Percentiles rank a stretch among this genome's conserved stretches.
These are phyloP conservation scores for Rhyacichthys aspro DNA, from an alignment of 2,797 vertebrate genomes.

Conservation along the genomic window DNA sequence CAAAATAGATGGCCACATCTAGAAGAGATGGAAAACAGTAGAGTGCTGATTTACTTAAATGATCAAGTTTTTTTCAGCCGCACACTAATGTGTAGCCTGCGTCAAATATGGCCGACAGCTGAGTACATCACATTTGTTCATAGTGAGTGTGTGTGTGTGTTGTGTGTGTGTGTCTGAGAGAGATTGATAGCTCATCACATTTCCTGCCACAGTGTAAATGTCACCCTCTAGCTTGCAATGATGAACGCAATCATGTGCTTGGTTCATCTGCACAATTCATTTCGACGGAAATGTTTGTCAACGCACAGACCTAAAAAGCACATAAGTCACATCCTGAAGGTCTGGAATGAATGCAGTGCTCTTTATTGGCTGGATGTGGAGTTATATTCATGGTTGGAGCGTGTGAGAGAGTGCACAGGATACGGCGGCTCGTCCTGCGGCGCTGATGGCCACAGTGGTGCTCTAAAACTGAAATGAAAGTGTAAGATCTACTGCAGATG, in stretches of 20 bases:
- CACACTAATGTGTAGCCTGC: slow-evolving; percentile 36
- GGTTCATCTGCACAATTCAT: slow-evolving; percentile 52
- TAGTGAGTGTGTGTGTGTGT: slow-evolving; percentile 13
- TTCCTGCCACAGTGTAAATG: slow-evolving; percentile 68
- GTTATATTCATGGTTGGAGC: neutral
- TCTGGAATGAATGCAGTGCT: neutral
- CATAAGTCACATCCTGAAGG: slow-evolving; percentile 6
- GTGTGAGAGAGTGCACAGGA: neutral
- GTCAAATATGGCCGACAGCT: slow-evolving; percentile 39
- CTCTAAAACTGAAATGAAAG: slow-evolving; percentile 8
- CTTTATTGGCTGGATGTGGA: slow-evolving; percentile 3
- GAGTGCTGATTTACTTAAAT: slow-evolving; percentile 49
- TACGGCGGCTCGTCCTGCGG: neutral
- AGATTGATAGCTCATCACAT: slow-evolving; percentile 69
- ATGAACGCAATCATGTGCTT: slow-evolving; percentile 53
- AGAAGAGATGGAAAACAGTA: slow-evolving; percentile 16
- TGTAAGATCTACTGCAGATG: slow-evolving; percentile 12
- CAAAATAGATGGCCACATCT: slow-evolving; percentile 26
- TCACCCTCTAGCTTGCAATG: slow-evolving; percentile 53
- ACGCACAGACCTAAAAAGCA: neutral
- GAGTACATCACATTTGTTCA: slow-evolving; percentile 52
- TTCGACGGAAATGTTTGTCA: slow-evolving; percentile 33
- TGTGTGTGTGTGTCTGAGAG: slow-evolving; percentile 15
- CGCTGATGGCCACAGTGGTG: slow-evolving; percentile 18
- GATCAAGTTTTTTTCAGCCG: slow-evolving; percentile 45